These are phyloP conservation scores for Stenolophus ochropezus DNA, from an alignment of 2,888 invertebrate genomes.

Conservation along the genomic window DNA sequence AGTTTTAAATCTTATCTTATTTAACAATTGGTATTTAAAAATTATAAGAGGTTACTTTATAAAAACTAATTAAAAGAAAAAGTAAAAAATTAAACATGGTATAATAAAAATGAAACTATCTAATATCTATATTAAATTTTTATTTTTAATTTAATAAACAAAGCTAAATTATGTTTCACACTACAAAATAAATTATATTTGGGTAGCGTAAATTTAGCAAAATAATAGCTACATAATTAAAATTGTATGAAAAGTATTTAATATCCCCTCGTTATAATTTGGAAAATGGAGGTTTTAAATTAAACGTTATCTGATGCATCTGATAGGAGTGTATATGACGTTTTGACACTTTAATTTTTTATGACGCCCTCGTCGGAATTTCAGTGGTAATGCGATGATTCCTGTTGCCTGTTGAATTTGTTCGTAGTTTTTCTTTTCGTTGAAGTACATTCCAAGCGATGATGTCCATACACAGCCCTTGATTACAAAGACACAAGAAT, in stretches of 20 bases:
- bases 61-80: too few relatives aligned
- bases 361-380: neutral
- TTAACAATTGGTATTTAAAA: too few relatives aligned
- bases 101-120: too few relatives aligned
- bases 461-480: conserved; percentile 81
- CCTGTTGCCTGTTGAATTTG: neutral
- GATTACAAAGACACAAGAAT: conserved; percentile 77
- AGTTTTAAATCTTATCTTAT: too few relatives aligned
- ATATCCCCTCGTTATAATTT: neutral
- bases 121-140: too few relatives aligned
- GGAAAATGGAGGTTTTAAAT: neutral
- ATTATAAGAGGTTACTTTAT: too few relatives aligned
- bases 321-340: neutral
- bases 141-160: too few relatives aligned
- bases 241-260: neutral
- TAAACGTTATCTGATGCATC: neutral
- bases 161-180: neutral
- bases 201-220: neutral
- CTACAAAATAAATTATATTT: neutral
- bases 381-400: neutral
- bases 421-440: conserved; percentile 56
- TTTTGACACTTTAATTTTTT: neutral
- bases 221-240: neutral
- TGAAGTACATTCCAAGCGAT: conserved; percentile 73
- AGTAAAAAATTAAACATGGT: too few relatives aligned